Evolutionary conservation across 1,140 invertebrate genomes (phyloP).

Genomic region (Sarcophaga bullata): DNA sequence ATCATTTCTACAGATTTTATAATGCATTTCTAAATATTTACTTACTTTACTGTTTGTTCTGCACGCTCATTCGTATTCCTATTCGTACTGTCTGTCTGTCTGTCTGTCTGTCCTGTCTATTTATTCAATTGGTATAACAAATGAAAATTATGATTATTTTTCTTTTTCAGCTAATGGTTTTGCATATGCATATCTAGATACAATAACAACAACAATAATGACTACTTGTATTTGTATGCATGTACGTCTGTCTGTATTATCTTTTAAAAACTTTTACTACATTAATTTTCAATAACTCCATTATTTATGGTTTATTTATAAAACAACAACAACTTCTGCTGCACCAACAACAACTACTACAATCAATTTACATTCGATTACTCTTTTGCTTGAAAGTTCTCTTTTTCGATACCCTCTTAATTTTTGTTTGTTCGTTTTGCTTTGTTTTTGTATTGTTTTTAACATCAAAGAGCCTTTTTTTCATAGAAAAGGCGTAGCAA

Average conservation of each 20-base stretch:
- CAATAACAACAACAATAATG: no score
- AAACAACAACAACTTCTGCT: not conserved
- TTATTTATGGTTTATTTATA: constrained; percentile 41
- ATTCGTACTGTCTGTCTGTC: no score
- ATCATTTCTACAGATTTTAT: not conserved
- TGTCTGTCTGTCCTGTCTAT: no score
- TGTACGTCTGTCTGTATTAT: not conserved
- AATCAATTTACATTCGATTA: not conserved
- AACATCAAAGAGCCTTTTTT: not conserved
- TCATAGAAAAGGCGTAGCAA: no score
- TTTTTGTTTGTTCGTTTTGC: no score
- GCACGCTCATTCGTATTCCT: no score
- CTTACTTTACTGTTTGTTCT: not conserved
- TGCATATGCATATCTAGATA: not conserved
- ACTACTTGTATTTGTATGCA: no score
- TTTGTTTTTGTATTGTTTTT: not conserved
- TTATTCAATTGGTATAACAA: no score
- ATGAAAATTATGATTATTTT: no score
- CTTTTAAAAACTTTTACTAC: constrained; percentile 10
- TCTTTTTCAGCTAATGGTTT: not conserved
- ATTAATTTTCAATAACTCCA: constrained; percentile 30
- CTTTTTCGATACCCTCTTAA: not conserved
- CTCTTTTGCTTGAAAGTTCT: not conserved
- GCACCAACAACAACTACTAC: not conserved
- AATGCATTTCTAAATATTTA: constrained; percentile 21